A percentile compares a stretch with the other conserved stretches of the same genome.
phyloP scores from a whole-genome alignment of 2,797 vertebrate species.

The Peromyscus nudipes region DNA sequence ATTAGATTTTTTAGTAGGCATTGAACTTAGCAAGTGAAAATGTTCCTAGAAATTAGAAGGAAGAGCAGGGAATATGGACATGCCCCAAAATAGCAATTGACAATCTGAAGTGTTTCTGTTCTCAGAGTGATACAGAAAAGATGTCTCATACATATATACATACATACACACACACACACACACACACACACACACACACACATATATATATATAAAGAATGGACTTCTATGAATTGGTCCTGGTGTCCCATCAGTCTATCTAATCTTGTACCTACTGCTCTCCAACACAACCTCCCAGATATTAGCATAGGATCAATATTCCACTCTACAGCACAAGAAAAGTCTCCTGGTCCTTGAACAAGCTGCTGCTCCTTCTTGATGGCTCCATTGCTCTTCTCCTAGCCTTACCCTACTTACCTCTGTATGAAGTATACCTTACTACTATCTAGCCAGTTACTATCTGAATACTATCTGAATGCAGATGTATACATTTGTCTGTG shows the following conservation, averaged over 20 bases:
- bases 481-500: no score
- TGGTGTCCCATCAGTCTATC: background rate
- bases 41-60: conserved; percentile 1
- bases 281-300: background rate
- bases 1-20: background rate
- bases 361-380: background rate
- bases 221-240: background rate
- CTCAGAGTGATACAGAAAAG: conserved; percentile 15
- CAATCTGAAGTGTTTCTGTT: conserved; percentile 66
- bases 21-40: conserved; percentile 27
- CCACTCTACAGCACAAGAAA: background rate
- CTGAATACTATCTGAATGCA: no score
- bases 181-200: no score
- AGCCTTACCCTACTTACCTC: background rate
- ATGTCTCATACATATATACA: background rate
- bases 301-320: background rate
- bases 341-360: background rate
- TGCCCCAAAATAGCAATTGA: background rate
- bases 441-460: background rate
- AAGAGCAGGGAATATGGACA: background rate
- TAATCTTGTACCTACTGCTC: background rate
- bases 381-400: background rate
- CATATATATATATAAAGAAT: background rate
- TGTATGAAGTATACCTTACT: background rate
- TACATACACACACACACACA: no score